Base-by-base conservation (phyloP, 2,113 vertebrate species). In the Urocynchramus pylzowi region DNA sequence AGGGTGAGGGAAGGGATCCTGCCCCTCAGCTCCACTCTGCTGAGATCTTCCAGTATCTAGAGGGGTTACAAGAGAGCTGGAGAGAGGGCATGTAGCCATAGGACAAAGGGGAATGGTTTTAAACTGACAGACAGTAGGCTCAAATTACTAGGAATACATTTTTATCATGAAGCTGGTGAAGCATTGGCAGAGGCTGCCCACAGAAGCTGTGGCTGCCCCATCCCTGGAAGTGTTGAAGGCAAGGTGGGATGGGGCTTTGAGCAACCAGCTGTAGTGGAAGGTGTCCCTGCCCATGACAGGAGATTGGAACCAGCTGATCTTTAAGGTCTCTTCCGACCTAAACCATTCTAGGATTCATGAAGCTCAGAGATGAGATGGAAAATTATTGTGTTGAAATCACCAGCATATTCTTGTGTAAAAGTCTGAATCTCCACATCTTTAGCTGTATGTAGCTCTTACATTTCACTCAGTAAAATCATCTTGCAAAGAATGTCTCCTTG, bases 221-320 rank as follows among this genome's bases (percentile, higher is more conserved):
- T 42, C 11, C 26, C 42, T 56, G 57, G 30, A 49, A 17, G 6
- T 31, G 31, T 4, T 35, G 8, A 56, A 64, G 35, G 14, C 17
- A 11, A 27, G 35, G 26, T 57, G 3, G 42, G 57, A 88, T 73
- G 27, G 31, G 21, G 18, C 11, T 64, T 71, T 35, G 30, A 42
- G 27, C 4, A 31, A 10, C 9, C 11, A 22, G 9, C 4, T 42
- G 6, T 37, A 13, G 9, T 31, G 50, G 20, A 56, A 64, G 5
- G 2, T 35, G 14, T 73, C 11, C 14, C 21, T 63, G 14, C 3
- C 21, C 21, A 22, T 27, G 28, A 31, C 14, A 56, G 9, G 16
- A 3, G 3, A 3, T 8, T 71, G 16, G 17, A 56, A 56, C 4
- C 4, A 7, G 6, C 0, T 35, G 31, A 15, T n/a, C 22, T 64